Evolutionary conservation across 2,888 invertebrate genomes (phyloP).

Genomic region (Bombyx huttoni): DNA sequence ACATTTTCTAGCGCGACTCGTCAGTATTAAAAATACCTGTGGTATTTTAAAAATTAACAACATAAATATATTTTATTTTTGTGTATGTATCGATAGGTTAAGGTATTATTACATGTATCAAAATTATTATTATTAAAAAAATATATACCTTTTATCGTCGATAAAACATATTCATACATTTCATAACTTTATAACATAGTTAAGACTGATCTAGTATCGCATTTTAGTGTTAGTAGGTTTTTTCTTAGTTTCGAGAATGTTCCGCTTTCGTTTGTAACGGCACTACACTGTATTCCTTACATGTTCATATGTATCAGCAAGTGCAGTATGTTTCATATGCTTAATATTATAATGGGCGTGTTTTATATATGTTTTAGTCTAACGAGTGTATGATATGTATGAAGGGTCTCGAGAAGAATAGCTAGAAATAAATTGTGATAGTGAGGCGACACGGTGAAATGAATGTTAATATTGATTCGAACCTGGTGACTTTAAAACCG

Average conservation of each 20-base stretch:
- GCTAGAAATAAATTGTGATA: background rate
- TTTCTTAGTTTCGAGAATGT: background rate
- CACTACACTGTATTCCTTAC: background rate
- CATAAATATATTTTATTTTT: conserved; percentile 44
- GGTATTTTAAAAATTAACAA: conserved; percentile 36
- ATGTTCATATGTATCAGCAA: too few species aligned
- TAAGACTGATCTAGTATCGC: background rate
- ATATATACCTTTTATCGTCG: conserved; percentile 12
- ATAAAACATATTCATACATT: background rate
- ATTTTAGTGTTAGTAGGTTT: background rate
- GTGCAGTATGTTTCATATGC: background rate
- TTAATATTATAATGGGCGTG: background rate
- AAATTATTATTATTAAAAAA: background rate
- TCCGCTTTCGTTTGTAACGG: background rate
- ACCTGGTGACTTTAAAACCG: too few species aligned
- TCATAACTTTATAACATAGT: background rate
- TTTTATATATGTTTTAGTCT: background rate
- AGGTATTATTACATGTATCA: conserved; percentile 14
- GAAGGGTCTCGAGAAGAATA: background rate
- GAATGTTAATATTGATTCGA: background rate
- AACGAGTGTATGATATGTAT: background rate
- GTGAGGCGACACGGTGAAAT: background rate
- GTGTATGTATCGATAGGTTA: conserved; percentile 46
- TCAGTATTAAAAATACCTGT: conserved; percentile 65
- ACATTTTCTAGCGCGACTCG: conserved; percentile 37